These are phyloP conservation scores for Gryllus longicercus DNA, from an alignment of 2,888 invertebrate genomes.

Conservation along the genomic window DNA sequence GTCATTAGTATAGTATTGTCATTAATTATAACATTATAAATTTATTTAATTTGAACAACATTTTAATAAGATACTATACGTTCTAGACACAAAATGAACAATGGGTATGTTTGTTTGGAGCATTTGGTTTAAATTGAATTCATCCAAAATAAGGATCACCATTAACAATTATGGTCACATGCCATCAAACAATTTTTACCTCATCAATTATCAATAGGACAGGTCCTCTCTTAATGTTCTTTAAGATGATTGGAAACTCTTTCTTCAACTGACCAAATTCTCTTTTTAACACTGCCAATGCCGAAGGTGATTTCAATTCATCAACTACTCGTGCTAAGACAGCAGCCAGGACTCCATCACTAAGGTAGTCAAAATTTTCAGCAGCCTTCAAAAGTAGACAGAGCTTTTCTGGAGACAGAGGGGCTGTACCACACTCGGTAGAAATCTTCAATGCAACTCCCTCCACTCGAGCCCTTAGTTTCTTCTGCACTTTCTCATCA, in stretches of 20 bases:
- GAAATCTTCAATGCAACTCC: neutral
- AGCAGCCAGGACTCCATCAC: neutral
- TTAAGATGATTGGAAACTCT: neutral
- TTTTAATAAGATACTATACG: too few species aligned
- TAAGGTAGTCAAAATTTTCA: neutral
- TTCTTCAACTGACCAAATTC: neutral
- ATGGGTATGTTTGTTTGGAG: too few species aligned
- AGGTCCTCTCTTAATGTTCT: neutral
- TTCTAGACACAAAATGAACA: too few species aligned
- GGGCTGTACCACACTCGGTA: neutral
- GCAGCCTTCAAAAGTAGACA: neutral
- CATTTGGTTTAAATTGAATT: too few species aligned
- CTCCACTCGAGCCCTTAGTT: neutral
- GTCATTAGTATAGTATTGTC: too few species aligned
- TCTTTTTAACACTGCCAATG: neutral
- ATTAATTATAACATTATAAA: too few species aligned
- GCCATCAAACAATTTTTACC: neutral
- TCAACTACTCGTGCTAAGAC: neutral
- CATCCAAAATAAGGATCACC: too few species aligned
- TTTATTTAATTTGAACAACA: too few species aligned
- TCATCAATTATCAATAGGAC: neutral
- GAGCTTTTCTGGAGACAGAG: neutral
- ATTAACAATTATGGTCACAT: too few species aligned
- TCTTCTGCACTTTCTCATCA: neutral
- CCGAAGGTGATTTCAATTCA: neutral